These are phyloP conservation scores for Onychomys leucogaster DNA, from an alignment of 2,797 vertebrate species.

Conservation along the genomic window DNA sequence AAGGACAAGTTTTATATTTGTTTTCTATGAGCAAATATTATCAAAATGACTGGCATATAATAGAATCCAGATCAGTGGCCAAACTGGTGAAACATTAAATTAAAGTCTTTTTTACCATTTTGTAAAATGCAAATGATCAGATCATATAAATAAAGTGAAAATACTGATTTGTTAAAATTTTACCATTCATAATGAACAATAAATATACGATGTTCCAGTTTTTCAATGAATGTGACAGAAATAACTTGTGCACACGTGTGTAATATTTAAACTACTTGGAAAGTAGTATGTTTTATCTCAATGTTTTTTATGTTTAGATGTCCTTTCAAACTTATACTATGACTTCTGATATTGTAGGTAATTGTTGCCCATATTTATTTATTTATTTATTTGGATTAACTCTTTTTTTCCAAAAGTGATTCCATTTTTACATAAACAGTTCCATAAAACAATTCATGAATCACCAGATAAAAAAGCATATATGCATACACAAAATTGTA, in stretches of 20 bases:
- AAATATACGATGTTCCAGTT: slow-evolving; percentile 14
- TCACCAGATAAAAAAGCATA: no score
- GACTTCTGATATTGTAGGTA: not conserved
- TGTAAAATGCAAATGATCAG: slow-evolving; percentile 70
- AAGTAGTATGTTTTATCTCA: slow-evolving; percentile 12
- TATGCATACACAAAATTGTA: no score
- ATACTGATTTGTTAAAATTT: slow-evolving; percentile 65
- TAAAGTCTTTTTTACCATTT: slow-evolving; percentile 70
- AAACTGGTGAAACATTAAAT: slow-evolving; percentile 73
- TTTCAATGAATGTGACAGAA: slow-evolving; percentile 47
- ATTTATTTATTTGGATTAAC: no score
- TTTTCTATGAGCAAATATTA: slow-evolving; percentile 80
- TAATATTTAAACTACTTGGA: not conserved
- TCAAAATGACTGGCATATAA: slow-evolving; percentile 74
- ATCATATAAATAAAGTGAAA: slow-evolving; percentile 66
- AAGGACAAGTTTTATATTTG: slow-evolving; percentile 77
- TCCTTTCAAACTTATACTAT: not conserved
- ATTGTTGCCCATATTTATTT: not conserved
- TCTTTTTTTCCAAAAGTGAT: no score
- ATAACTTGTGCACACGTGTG: not conserved
- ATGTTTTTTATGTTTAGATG: slow-evolving; percentile 12
- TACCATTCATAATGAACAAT: slow-evolving; percentile 52
- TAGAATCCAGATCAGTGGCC: slow-evolving; percentile 69
- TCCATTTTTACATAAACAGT: no score
- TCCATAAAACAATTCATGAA: no score